Conservation (phyloP, 2,797 vertebrate species). For the Australoheros facetus region DNA sequence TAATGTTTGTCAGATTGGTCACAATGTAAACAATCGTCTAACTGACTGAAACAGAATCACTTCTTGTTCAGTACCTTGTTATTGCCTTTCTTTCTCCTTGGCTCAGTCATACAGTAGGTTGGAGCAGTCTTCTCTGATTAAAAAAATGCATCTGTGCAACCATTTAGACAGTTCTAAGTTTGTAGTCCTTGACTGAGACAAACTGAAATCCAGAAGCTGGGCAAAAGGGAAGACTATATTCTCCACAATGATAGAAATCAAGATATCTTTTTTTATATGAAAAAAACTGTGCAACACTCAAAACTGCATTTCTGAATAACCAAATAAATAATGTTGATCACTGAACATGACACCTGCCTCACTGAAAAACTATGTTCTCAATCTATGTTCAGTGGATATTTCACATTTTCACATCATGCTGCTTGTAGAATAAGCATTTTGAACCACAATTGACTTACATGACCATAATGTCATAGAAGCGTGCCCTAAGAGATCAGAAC, state of each 20-base stretch:
- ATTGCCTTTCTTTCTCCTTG: not conserved
- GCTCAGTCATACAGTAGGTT: too few relatives aligned
- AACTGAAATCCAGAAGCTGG: conserved; percentile 56
- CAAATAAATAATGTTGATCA: not conserved
- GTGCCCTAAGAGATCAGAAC: not conserved
- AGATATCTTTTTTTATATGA: not conserved
- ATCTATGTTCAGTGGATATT: rapidly evolving
- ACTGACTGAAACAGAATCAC: not conserved
- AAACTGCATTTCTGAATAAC: not conserved
- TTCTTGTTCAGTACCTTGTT: not conserved
- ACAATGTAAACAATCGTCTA: not conserved
- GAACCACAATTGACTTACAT: not conserved
- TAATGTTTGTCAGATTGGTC: not conserved
- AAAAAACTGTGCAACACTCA: not conserved
- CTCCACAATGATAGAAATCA: conserved; percentile 14
- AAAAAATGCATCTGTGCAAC: not conserved
- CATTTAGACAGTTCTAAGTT: not conserved
- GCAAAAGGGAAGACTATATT: conserved; percentile 33
- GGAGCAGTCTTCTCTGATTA: too few relatives aligned
- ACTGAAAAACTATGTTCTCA: not conserved
- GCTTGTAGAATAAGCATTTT: not conserved
- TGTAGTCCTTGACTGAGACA: conserved; percentile 7
- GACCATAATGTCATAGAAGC: not conserved
- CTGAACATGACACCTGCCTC: rapidly evolving
- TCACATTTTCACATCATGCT: not conserved